Evolutionary conservation across 2,888 invertebrate species (phyloP).

Genomic region (Campaea margaritaria): DNA sequence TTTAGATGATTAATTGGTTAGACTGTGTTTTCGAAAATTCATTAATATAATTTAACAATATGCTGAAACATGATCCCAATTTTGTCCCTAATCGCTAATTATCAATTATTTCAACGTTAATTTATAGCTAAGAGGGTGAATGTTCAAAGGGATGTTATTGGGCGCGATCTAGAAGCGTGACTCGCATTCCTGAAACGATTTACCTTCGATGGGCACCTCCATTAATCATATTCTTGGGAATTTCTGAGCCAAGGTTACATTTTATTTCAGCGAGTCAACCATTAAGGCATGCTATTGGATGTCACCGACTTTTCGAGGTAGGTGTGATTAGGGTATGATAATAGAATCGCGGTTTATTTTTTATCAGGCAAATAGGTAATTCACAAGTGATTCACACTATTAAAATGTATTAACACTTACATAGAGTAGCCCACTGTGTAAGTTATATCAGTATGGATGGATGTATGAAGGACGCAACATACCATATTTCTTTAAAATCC

Average conservation of each 20-base stretch:
- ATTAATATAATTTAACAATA: constrained; percentile 29
- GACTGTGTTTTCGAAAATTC: constrained; percentile 11
- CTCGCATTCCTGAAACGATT: constrained; percentile 37
- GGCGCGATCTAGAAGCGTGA: constrained; percentile 33
- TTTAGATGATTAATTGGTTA: constrained; percentile 22
- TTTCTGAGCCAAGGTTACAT: constrained; percentile 17
- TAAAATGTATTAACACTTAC: no score
- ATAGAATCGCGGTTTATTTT: no score
- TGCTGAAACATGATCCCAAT: constrained; percentile 25
- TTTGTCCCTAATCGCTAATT: constrained; percentile 35
- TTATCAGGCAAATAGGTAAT: no score
- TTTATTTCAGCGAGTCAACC: constrained; percentile 1
- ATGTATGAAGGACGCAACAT: no score
- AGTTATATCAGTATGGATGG: no score
- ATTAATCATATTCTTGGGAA: constrained; percentile 37
- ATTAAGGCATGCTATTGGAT: constrained; percentile 1
- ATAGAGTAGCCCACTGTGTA: no score
- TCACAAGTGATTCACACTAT: no score
- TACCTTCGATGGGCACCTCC: constrained; percentile 25
- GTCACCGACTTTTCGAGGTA: background rate
- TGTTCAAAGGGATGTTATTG: constrained; percentile 32
- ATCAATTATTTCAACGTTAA: constrained; percentile 36
- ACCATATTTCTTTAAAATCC: background rate
- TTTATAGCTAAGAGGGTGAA: constrained; percentile 36
- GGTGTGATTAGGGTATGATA: no score